Percentiles rank a stretch among this genome's conserved stretches.
Evolutionary conservation across 2,113 vertebrate species (phyloP).

Genomic region (Regulus satrapa): DNA sequence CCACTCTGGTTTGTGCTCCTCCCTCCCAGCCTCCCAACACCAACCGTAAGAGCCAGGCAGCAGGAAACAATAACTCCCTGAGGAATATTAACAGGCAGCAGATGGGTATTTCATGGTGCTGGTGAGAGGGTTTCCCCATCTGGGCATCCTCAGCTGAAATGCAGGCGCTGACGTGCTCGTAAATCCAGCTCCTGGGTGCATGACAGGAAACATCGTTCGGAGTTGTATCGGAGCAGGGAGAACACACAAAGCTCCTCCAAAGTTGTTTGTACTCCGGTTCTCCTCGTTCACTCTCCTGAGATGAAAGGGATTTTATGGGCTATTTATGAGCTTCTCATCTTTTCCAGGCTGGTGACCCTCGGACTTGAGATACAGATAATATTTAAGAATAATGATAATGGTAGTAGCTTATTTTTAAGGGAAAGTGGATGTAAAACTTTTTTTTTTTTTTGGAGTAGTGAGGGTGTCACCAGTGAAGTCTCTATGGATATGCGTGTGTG

Average conservation of each 20-base stretch:
- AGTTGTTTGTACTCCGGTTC: not conserved
- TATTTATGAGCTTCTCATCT: not conserved
- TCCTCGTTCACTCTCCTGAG: not conserved
- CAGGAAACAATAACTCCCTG: conserved; percentile 36
- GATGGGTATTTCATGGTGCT: conserved; percentile 16
- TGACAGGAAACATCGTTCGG: not conserved
- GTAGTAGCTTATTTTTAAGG: not conserved
- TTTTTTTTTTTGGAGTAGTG: not conserved
- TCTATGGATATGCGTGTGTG: accelerated
- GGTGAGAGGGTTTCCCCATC: conserved; percentile 41
- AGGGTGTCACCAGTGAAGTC: not conserved
- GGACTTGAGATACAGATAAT: not conserved
- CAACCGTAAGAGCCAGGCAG: conserved; percentile 11
- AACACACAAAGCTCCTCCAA: not conserved
- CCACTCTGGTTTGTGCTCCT: not conserved
- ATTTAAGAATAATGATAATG: not conserved
- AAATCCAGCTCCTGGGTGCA: conserved; percentile 8
- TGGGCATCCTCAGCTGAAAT: conserved; percentile 1
- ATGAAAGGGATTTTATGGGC: not conserved
- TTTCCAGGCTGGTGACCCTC: not conserved
- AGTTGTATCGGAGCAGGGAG: not conserved
- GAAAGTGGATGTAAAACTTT: not conserved
- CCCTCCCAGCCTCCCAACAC: not conserved
- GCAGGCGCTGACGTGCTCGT: not conserved
- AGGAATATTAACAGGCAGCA: conserved; percentile 31